phyloP scores from a whole-genome alignment of 2,113 vertebrate genomes.

The Rhadina sibilatrix region DNA sequence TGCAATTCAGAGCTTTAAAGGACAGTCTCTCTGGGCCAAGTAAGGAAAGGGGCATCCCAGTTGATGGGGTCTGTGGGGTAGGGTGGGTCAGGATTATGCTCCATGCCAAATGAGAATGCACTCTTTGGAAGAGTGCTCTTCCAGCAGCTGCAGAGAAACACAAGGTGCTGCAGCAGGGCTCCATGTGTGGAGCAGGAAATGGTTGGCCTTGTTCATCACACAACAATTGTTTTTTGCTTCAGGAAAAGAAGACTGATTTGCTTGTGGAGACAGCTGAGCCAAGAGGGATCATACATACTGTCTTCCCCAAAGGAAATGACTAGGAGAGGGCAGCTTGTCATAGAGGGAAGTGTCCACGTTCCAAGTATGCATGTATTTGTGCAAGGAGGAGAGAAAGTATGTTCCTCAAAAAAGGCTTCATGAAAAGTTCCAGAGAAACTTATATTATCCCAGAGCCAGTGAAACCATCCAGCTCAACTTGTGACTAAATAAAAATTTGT shows the following conservation, averaged over 20 bases:
- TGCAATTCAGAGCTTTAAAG: background rate
- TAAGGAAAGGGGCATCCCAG: background rate
- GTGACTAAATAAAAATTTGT: background rate
- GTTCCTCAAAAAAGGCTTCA: background rate
- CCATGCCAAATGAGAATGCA: background rate
- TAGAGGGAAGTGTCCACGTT: background rate
- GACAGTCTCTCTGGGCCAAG: background rate
- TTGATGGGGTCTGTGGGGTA: background rate
- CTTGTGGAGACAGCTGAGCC: background rate
- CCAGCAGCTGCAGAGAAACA: background rate
- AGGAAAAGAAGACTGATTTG: background rate
- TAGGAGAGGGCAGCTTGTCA: background rate
- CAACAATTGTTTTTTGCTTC: background rate
- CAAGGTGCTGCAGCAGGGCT: background rate
- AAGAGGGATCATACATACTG: background rate
- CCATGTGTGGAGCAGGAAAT: background rate
- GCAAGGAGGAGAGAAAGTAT: background rate
- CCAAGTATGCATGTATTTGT: background rate
- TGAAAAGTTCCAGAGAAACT: background rate
- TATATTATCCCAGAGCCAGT: background rate
- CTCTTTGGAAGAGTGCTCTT: background rate
- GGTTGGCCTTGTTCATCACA: background rate
- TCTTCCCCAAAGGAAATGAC: background rate
- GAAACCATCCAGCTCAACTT: background rate
- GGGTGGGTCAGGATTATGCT: background rate